Conservation (phyloP, 2,888 invertebrate species). For the Pandemis cinnamomeana region DNA sequence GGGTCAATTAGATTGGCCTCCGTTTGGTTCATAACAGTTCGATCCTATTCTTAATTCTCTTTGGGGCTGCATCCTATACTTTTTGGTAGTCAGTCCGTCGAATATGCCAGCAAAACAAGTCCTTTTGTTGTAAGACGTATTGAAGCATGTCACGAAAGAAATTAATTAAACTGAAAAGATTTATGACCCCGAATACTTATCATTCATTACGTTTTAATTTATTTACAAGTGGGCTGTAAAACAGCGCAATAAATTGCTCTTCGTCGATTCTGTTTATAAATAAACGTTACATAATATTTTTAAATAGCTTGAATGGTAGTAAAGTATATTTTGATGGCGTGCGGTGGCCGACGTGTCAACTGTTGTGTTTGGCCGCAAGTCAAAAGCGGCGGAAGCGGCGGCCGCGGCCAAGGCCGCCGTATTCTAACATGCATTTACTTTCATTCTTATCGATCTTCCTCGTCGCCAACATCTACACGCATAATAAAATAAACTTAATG, state of each 20-base stretch:
- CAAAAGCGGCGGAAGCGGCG: slow-evolving; percentile 55
- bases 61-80: too few species aligned
- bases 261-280: slow-evolving; percentile 26
- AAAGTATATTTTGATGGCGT: slow-evolving; percentile 42
- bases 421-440: slow-evolving; percentile 50
- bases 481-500: slow-evolving; percentile 4
- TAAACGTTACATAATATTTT: slow-evolving; percentile 29
- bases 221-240: slow-evolving; percentile 10
- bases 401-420: slow-evolving; percentile 59
- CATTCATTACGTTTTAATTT: slow-evolving; percentile 3
- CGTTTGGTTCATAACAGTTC: too few species aligned
- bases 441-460: slow-evolving; percentile 38
- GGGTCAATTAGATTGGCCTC: too few species aligned
- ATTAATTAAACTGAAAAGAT: neutral
- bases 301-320: slow-evolving; percentile 34
- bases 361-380: slow-evolving; percentile 62
- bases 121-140: neutral
- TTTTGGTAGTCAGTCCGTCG: too few species aligned
- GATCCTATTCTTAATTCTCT: too few species aligned
- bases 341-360: slow-evolving; percentile 43
- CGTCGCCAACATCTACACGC: slow-evolving; percentile 2
- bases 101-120: too few species aligned
- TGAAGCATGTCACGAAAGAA: neutral
- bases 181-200: neutral
- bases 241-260: slow-evolving; percentile 10